Conservation (phyloP, 2,797 vertebrate species). For the Crocidura indochinensis region DNA sequence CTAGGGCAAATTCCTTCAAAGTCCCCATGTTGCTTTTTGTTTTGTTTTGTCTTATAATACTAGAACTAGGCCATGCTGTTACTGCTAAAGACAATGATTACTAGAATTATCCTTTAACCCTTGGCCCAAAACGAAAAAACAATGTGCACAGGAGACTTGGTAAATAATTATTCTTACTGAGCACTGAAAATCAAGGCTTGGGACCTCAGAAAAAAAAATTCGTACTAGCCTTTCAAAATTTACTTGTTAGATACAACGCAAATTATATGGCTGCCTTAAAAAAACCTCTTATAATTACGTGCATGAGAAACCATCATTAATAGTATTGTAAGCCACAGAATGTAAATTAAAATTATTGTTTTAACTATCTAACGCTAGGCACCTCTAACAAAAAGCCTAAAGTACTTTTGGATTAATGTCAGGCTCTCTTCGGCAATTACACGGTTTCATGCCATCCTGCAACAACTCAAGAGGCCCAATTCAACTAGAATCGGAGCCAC, state of each 20-base stretch:
- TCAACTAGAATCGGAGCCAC: too few relatives aligned
- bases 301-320: too few relatives aligned
- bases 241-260: background rate
- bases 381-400: constrained; percentile 15
- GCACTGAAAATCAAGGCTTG: background rate
- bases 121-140: constrained; percentile 3
- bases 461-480: background rate
- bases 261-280: background rate
- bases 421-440: background rate
- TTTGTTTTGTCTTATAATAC: background rate
- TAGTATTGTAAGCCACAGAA: too few relatives aligned
- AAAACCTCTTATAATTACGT: too few relatives aligned
- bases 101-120: constrained; percentile 56
- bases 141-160: constrained; percentile 37
- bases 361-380: background rate
- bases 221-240: constrained; percentile 42
- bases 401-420: background rate
- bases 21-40: background rate
- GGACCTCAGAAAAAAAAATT: constrained; percentile 1
- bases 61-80: background rate
- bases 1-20: background rate
- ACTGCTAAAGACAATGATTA: constrained; percentile 20
- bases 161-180: constrained; percentile 73
- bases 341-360: background rate
- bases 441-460: constrained; percentile 26